Evolutionary conservation across 1,140 invertebrate genomes (phyloP), one percentile per base, ranked within the genome.

Genomic region (Glossosoma conforme): DNA sequence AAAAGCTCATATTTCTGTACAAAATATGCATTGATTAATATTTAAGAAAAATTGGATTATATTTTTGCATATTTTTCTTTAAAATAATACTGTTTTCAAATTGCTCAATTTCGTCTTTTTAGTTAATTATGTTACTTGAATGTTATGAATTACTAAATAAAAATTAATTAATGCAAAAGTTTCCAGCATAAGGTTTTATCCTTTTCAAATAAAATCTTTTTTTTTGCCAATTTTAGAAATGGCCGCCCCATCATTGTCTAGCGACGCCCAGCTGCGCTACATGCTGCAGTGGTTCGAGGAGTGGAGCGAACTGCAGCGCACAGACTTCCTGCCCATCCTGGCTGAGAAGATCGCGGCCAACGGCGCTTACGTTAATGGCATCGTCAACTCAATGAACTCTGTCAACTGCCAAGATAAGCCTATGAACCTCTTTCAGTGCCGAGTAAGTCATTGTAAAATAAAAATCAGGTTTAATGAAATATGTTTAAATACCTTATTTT

Each of bases 201-300:
- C n/a, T n/a, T n/a, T n/a, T n/a, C n/a, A n/a, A n/a, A n/a, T n/a
- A n/a, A n/a, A n/a, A n/a, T n/a, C n/a, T n/a, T n/a, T n/a, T n/a
- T n/a, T n/a, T n/a, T n/a, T n/a, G n/a, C n/a, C n/a, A n/a, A n/a
- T n/a, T n/a, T n/a, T 8, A 3, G 37, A 46, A 44, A 56, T 53
- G 50, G 70, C 72, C 14, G 62, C 63, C 20, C 61, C 76, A 24
- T 66, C 69, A 3, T 57, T 80, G 38, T 77, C 79, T 1, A 77
- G 75, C 40, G 82, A 86, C 62, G 82, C 82, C 5, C 87, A 92
- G 67, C 67, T 91, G 42, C 76, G 85, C 38, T 91, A 91, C 64
- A 69, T 91, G 44, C 66, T 87, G 22, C 82, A 88, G 64, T 94
- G 91, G 91, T 94, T 94, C 67, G 77, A 81, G 61, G 87, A 92